Percentiles rank a stretch among this genome's conserved stretches.
Evolutionary conservation across 2,797 vertebrate species (phyloP).

Genomic region (Picus viridis): DNA sequence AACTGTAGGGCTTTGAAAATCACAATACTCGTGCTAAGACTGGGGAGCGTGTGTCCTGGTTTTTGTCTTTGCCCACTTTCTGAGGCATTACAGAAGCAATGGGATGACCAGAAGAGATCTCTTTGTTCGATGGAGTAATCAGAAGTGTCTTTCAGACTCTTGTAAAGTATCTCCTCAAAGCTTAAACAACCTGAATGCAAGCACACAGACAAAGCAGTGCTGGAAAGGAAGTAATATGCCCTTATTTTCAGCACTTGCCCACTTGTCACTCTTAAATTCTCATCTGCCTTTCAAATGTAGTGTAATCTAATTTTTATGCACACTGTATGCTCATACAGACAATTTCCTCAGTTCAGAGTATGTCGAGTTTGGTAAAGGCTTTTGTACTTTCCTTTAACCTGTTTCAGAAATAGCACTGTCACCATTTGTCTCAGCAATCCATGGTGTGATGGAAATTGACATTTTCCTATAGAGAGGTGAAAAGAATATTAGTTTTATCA

Average conservation of each 20-base stretch:
- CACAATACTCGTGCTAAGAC: background rate
- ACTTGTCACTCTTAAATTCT: slow-evolving; percentile 66
- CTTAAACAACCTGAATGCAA: slow-evolving; percentile 44
- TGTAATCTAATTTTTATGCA: slow-evolving; percentile 70
- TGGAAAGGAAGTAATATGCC: slow-evolving; percentile 57
- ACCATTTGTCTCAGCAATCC: slow-evolving; percentile 42
- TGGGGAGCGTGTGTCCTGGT: background rate
- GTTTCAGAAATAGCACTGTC: slow-evolving; percentile 63
- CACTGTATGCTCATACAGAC: slow-evolving; percentile 58
- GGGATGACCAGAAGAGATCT: background rate
- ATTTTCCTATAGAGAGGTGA: slow-evolving; percentile 46
- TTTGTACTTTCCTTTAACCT: slow-evolving; percentile 67
- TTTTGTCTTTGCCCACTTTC: background rate
- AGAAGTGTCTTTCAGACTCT: slow-evolving; percentile 21
- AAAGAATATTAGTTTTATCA: slow-evolving; percentile 66
- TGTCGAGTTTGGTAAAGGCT: slow-evolving; percentile 43
- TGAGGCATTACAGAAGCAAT: background rate
- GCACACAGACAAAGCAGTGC: slow-evolving; percentile 44
- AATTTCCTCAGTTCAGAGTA: slow-evolving; percentile 54
- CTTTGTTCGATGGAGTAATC: background rate
- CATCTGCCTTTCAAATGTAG: slow-evolving; percentile 72
- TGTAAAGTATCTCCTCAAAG: slow-evolving; percentile 42
- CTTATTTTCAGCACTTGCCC: slow-evolving; percentile 71
- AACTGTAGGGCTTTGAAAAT: background rate
- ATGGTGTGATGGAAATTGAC: slow-evolving; percentile 54